Evolutionary conservation across 2,113 vertebrate species (phyloP).

Genomic region (Pollachius pollachius): DNA sequence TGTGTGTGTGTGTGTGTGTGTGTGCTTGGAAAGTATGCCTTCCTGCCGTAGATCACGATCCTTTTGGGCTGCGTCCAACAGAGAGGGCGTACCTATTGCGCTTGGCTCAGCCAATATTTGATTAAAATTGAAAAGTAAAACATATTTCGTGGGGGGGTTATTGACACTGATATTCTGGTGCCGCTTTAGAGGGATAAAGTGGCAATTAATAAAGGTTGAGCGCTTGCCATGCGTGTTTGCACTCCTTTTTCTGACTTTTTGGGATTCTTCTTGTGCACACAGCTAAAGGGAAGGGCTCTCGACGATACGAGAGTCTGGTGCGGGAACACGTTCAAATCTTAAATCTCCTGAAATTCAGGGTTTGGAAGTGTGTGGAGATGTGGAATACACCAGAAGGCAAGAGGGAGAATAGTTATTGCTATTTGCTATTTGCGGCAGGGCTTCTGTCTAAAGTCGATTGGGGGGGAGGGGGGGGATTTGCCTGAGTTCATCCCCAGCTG

Average conservation of each 20-base stretch:
- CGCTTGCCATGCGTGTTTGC: background rate
- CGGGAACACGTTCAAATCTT: slow-evolving; percentile 59
- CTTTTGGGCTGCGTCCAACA: background rate
- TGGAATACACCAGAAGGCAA: slow-evolving; percentile 55
- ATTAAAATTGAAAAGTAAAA: slow-evolving; percentile 17
- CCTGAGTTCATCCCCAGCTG: slow-evolving; percentile 67
- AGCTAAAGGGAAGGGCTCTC: slow-evolving; percentile 59
- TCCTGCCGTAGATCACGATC: background rate
- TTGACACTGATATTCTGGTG: slow-evolving; percentile 58
- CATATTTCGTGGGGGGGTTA: slow-evolving; percentile 29
- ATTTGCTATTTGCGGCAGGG: slow-evolving; percentile 53
- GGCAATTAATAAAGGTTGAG: slow-evolving; percentile 36
- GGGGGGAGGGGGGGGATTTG: slow-evolving; percentile 32
- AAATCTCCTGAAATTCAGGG: slow-evolving; percentile 26
- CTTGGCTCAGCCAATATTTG: slow-evolving; percentile 43
- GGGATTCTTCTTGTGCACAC: slow-evolving; percentile 57
- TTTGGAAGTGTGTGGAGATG: slow-evolving; percentile 53
- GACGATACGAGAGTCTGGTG: slow-evolving; percentile 66
- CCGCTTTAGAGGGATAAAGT: slow-evolving; percentile 49
- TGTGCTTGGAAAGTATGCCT: background rate
- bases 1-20: background rate
- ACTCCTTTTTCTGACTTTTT: slow-evolving; percentile 32
- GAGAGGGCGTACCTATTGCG: background rate
- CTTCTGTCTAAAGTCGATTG: slow-evolving; percentile 38
- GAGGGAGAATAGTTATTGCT: slow-evolving; percentile 61